A percentile compares a stretch with the other conserved stretches of the same genome.
phyloP scores from a whole-genome alignment of 2,113 vertebrate species.

The Nerophis lumbriciformis region DNA sequence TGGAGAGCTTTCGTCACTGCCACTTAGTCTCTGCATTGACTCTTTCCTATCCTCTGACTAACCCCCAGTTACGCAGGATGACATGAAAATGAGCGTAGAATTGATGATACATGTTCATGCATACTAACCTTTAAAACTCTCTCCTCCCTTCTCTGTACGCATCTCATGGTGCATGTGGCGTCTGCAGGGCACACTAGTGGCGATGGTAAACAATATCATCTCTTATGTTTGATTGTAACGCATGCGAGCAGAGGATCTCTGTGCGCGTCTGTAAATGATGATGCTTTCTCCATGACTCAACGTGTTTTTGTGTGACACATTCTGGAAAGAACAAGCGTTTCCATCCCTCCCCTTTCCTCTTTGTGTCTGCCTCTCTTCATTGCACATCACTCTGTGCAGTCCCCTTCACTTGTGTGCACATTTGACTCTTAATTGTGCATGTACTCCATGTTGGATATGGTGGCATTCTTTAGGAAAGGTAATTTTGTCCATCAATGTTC shows the following conservation, averaged over 20 bases:
- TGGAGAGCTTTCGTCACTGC: conserved; percentile 62
- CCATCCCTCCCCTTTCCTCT: conserved; percentile 51
- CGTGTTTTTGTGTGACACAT: conserved; percentile 57
- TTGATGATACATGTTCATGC: not conserved
- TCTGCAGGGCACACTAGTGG: conserved; percentile 67
- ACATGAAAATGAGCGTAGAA: conserved; percentile 2
- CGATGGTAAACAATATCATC: conserved; percentile 63
- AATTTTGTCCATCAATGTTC: conserved; percentile 13
- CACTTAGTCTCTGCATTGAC: conserved; percentile 29
- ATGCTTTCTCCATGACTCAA: conserved; percentile 59
- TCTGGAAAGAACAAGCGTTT: conserved; percentile 54
- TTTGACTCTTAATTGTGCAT: conserved; percentile 17
- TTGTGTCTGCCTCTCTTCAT: conserved; percentile 15
- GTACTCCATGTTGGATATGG: conserved; percentile 34
- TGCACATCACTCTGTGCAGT: conserved; percentile 12
- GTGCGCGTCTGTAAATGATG: conserved; percentile 17
- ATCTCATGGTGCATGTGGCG: conserved; percentile 44
- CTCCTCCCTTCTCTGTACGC: conserved; percentile 30
- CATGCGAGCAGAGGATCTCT: conserved; percentile 9
- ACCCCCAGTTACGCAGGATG: conserved; percentile 11
- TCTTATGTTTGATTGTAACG: conserved; percentile 15
- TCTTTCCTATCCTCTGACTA: conserved; percentile 39
- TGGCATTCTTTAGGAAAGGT: conserved; percentile 47
- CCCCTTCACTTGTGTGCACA: not conserved
- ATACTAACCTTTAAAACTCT: conserved; percentile 40